Conservation (phyloP, 2,888 invertebrate genomes). For the Augiades crinisus region DNA sequence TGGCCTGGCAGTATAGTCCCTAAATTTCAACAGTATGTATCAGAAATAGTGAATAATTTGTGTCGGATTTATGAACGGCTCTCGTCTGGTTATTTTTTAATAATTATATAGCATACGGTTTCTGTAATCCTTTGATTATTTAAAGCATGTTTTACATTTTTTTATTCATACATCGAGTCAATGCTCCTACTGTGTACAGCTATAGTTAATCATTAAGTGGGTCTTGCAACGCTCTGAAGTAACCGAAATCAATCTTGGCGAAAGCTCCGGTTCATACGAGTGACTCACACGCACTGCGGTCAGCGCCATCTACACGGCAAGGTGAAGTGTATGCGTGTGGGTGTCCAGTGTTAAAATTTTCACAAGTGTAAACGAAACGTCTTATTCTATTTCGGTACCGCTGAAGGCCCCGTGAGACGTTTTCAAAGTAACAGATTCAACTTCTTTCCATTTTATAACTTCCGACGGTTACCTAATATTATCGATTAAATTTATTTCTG, state of each 20-base stretch:
- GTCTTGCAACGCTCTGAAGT: slow-evolving; percentile 10
- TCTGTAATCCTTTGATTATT: too few relatives aligned
- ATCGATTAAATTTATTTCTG: slow-evolving; percentile 31
- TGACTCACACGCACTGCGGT: slow-evolving; percentile 62
- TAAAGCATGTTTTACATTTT: too few relatives aligned
- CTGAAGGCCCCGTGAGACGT: slow-evolving; percentile 67
- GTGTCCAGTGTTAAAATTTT: slow-evolving; percentile 73
- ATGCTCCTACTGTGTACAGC: too few relatives aligned
- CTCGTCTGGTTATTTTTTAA: too few relatives aligned
- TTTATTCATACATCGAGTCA: too few relatives aligned
- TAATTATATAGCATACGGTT: too few relatives aligned
- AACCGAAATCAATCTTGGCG: slow-evolving; percentile 27
- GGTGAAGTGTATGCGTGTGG: slow-evolving; percentile 67
- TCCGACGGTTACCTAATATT: slow-evolving; percentile 64
- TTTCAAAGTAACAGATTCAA: slow-evolving; percentile 45
- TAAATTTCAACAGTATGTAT: too few relatives aligned
- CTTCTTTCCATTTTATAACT: slow-evolving; percentile 56
- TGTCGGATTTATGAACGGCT: too few relatives aligned
- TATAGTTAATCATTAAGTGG: not conserved
- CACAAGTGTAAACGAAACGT: slow-evolving; percentile 75
- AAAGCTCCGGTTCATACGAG: slow-evolving; percentile 34
- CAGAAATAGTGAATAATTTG: too few relatives aligned
- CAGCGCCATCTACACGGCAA: slow-evolving; percentile 76
- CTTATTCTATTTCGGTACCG: slow-evolving; percentile 71
- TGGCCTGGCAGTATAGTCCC: too few relatives aligned